These are phyloP conservation scores for Esox niger DNA, from an alignment of 2,113 vertebrate genomes.

Conservation along the genomic window DNA sequence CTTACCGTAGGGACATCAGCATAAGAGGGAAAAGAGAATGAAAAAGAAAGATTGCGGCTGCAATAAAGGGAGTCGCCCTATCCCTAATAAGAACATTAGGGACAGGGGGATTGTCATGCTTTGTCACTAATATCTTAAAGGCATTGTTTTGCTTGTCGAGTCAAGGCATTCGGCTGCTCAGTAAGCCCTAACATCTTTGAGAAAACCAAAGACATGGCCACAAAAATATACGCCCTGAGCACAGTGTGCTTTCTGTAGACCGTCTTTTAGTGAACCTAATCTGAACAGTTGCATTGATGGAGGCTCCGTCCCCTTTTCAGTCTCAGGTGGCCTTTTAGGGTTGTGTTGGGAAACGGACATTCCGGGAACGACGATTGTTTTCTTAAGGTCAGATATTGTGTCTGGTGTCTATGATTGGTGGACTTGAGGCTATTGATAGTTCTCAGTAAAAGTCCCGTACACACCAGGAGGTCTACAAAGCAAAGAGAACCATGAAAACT, in stretches of 20 bases:
- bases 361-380: conserved; percentile 14
- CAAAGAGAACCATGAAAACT: too few relatives aligned
- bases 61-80: too few relatives aligned
- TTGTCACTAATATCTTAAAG: conserved; percentile 51
- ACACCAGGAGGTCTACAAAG: conserved; percentile 4
- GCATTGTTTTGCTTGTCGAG: conserved; percentile 55
- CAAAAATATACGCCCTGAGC: conserved; percentile 52
- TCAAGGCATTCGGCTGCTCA: conserved; percentile 48
- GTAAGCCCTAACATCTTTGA: conserved; percentile 64
- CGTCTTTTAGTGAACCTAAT: conserved; percentile 55
- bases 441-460: neutral
- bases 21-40: conserved; percentile 23
- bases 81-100: neutral
- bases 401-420: conserved; percentile 17
- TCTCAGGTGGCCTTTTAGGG: conserved; percentile 36
- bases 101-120: too few relatives aligned
- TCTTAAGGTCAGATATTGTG: conserved; percentile 45
- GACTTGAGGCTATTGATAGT: neutral
- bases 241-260: conserved; percentile 49
- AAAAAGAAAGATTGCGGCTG: neutral
- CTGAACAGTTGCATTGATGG: conserved; percentile 50
- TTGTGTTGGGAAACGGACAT: conserved; percentile 34
- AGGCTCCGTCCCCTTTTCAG: conserved; percentile 44
- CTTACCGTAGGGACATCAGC: conserved; percentile 20
- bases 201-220: conserved; percentile 59